phyloP scores from a whole-genome alignment of 2,113 vertebrate genomes.

The Nothobranchius furzeri region DNA sequence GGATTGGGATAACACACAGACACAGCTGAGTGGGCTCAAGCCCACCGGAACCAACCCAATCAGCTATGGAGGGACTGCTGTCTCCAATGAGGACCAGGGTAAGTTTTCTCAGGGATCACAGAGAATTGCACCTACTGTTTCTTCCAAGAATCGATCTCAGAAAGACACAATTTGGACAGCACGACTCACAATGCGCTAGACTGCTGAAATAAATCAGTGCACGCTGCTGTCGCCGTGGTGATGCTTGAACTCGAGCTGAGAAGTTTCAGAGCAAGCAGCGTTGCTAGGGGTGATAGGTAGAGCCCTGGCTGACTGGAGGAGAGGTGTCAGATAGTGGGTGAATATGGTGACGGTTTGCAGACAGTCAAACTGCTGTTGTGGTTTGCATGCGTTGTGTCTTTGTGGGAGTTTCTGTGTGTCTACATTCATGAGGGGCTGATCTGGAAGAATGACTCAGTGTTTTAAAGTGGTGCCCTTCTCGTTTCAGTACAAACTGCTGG shows the following conservation, averaged over 20 bases:
- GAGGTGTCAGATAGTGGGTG: conserved; percentile 13
- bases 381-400: conserved; percentile 2
- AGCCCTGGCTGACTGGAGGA: conserved; percentile 47
- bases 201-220: conserved; percentile 36
- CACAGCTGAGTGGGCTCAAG: conserved; percentile 50
- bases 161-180: conserved; percentile 14
- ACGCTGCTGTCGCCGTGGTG: conserved; percentile 50
- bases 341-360: conserved; percentile 4
- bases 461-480: conserved; percentile 67
- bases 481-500: conserved; percentile 59
- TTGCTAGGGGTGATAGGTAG: conserved; percentile 62
- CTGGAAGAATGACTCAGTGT: conserved; percentile 71
- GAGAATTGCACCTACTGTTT: conserved; percentile 33
- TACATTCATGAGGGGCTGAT: conserved; percentile 44
- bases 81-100: conserved; percentile 83
- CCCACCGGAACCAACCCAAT: conserved; percentile 64
- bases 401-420: conserved; percentile 2
- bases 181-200: conserved; percentile 14
- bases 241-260: conserved; percentile 44
- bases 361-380: conserved; percentile 9
- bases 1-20: conserved; percentile 61
- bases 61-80: conserved; percentile 80
- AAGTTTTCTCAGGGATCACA: conserved; percentile 65
- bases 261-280: conserved; percentile 58
- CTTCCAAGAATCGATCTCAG: conserved; percentile 23